Percentiles rank a stretch among this genome's conserved stretches.
These are phyloP conservation scores for Tyto alba DNA, from an alignment of 2,113 vertebrate species.

Conservation along the genomic window DNA sequence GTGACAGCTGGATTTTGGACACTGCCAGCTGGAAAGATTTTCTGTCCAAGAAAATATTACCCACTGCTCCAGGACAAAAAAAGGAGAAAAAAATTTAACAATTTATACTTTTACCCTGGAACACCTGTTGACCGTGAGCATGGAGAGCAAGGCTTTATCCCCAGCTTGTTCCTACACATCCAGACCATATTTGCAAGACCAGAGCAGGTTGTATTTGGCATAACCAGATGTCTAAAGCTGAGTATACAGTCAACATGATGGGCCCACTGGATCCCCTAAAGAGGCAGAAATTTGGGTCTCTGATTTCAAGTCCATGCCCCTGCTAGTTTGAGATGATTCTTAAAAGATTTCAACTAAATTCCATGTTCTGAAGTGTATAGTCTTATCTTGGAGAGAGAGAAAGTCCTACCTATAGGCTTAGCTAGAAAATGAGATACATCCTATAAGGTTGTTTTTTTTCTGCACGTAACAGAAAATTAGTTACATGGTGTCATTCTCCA, in stretches of 20 bases:
- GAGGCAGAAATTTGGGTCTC: not conserved
- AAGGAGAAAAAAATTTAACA: not conserved
- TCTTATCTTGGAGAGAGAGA: not conserved
- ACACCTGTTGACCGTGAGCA: accelerated
- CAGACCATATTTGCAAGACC: not conserved
- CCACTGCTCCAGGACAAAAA: not conserved
- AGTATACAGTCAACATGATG: accelerated
- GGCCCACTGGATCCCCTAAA: not conserved
- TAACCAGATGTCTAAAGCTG: not conserved
- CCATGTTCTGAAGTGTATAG: not conserved
- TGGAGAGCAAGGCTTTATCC: not conserved
- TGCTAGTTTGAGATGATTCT: not conserved
- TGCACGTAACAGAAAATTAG: not conserved
- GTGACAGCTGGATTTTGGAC: not conserved
- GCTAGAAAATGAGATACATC: not conserved
- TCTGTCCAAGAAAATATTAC: not conserved
- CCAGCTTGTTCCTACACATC: not conserved
- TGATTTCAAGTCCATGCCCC: not conserved
- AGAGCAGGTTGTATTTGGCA: not conserved
- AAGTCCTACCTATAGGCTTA: not conserved
- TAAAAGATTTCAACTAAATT: not conserved
- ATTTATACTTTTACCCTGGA: not conserved
- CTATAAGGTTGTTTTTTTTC: not conserved
- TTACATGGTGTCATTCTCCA: not conserved
- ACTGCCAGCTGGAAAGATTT: not conserved